phyloP scores from a whole-genome alignment of 1,140 invertebrate genomes.

The Trichomalopsis sarcophagae region DNA sequence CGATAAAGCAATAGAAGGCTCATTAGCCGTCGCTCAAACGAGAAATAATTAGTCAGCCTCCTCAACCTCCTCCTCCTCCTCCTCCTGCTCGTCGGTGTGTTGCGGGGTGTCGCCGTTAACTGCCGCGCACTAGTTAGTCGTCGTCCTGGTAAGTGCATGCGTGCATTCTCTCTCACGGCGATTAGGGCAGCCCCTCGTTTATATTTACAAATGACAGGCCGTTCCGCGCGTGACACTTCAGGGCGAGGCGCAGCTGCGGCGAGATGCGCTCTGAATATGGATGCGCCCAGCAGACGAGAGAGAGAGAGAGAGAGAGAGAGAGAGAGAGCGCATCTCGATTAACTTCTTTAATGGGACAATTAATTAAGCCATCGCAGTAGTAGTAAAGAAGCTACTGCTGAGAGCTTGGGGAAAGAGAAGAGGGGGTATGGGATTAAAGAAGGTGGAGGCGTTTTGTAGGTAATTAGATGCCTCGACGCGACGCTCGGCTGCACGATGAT shows the following conservation, averaged over 20 bases:
- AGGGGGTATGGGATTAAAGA: not conserved
- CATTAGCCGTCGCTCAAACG: not conserved
- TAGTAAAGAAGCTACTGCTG: not conserved
- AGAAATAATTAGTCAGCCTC: not conserved
- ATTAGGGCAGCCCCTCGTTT: not conserved
- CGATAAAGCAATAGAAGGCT: conserved; percentile 1
- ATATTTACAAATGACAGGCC: conserved; percentile 24
- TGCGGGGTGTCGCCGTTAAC: not conserved
- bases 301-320: too few relatives aligned
- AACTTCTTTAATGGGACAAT: conserved; percentile 8
- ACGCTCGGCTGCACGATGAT: too few relatives aligned
- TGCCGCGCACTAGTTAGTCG: too few relatives aligned
- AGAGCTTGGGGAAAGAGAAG: not conserved
- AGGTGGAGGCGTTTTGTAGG: not conserved
- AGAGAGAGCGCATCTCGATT: not conserved
- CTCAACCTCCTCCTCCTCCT: not conserved
- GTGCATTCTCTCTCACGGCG: too few relatives aligned
- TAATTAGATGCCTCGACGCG: not conserved
- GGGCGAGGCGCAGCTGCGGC: not conserved
- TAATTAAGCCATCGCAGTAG: not conserved
- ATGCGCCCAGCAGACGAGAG: not conserved
- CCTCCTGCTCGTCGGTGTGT: not conserved
- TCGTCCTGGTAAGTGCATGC: too few relatives aligned
- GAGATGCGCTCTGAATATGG: conserved; percentile 24
- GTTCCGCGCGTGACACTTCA: not conserved